Base-by-base conservation (phyloP, 2,888 invertebrate species). In the Pteria penguin region DNA sequence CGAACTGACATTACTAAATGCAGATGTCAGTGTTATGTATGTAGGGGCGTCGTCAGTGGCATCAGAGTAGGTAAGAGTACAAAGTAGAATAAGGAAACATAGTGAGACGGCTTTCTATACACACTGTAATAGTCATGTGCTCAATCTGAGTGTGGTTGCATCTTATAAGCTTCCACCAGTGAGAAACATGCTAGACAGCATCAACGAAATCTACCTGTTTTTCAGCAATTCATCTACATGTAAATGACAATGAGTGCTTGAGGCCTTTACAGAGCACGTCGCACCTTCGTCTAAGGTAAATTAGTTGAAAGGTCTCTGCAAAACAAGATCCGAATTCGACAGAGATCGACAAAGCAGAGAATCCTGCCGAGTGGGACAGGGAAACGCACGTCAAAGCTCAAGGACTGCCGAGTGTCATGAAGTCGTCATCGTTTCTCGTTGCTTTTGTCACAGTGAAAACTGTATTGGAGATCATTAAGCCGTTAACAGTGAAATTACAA, bases 11-110 rank as follows among this genome's bases (percentile, higher is more conserved):
- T 68, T 8, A 55, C 57, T 8, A 65, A 73, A 33, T 70, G 72
- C 33, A 75, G 77, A 52, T 78, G 73, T 11, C 78, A 78, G 54
- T 70, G 72, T 27, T 78, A 78, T 70, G 80, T 76, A 62, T n/a
- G n/a, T n/a, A n/a, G 77, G 80, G 4, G 75, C 75, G 22, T 62
- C 73, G 36, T 73, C 71, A 14, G 73, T 80, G 73, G 45, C 78
- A 22, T 67, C 72, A 11, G 72, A 63, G 36, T 70, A 62, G 26
- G 45, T 70, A n/a, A 76, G 80, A 22, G 72, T 72, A 29, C 72
- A 75, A 57, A 61, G 62, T 22, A 33, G 70, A 55, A 78, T 80
- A 18, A 71, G 62, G 26, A 33, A 68, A 18, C 22, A n/a, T 5
- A 27, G 31, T 22, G 55, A 22, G 11, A 33, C 27, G 29, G 68